These are phyloP conservation scores for Rhinogobio ventralis DNA, from an alignment of 2,797 vertebrate genomes.

Conservation along the genomic window DNA sequence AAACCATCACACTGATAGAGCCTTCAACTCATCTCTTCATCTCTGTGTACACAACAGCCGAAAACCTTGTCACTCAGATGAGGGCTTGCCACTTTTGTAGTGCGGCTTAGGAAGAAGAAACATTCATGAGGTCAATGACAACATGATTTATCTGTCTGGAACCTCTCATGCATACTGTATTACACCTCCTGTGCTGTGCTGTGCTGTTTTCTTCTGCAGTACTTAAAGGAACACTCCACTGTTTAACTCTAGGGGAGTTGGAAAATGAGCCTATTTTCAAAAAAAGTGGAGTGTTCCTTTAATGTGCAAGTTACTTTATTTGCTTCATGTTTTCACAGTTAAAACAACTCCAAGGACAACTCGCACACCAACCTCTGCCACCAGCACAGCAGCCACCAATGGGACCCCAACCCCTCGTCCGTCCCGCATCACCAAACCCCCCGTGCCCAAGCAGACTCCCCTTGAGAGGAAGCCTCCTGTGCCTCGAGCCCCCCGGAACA, in stretches of 20 bases:
- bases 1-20: conserved; percentile 34
- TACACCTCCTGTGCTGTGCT: neutral
- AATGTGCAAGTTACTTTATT: neutral
- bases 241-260: too few species aligned
- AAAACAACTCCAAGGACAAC: conserved; percentile 68
- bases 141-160: neutral
- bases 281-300: too few species aligned
- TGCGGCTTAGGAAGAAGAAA: neutral
- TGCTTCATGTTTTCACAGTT: conserved; percentile 28
- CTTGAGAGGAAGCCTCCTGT: conserved; percentile 79
- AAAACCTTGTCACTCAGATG: conserved; percentile 11
- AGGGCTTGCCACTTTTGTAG: conserved; percentile 12
- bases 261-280: too few species aligned
- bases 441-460: conserved; percentile 77
- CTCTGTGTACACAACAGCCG: neutral
- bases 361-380: conserved; percentile 50
- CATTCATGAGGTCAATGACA: conserved; percentile 10
- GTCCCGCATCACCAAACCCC: conserved; percentile 80
- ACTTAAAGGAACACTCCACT: too few species aligned
- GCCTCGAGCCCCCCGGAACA: conserved; percentile 75
- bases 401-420: conserved; percentile 66
- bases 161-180: conserved; percentile 12
- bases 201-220: neutral
- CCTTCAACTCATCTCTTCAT: conserved; percentile 26
- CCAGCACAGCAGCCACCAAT: conserved; percentile 68